Evolutionary conservation across 2,888 invertebrate genomes (phyloP).

Genomic region (Poecilobothrus nobilitatus): DNA sequence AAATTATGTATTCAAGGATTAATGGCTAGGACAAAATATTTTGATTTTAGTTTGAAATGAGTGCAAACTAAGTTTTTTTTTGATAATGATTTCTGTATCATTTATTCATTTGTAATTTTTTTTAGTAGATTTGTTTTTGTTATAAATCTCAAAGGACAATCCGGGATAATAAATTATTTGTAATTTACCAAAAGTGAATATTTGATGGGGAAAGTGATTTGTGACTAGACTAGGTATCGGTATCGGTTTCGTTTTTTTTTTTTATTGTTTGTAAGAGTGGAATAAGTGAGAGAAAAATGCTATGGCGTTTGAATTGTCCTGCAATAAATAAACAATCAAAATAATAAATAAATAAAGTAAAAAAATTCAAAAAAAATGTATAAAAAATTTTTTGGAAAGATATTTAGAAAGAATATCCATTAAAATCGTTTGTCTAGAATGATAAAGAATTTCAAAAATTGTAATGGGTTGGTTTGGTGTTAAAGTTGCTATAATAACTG

Average conservation of each 20-base stretch:
- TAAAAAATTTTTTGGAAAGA: too few species aligned
- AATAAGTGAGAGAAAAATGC: background rate
- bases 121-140: background rate
- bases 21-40: background rate
- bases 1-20: constrained; percentile 4
- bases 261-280: background rate
- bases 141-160: constrained; percentile 1
- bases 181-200: constrained; percentile 3
- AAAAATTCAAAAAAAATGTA: too few species aligned
- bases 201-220: constrained; percentile 6
- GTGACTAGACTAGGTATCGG: background rate
- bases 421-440: background rate
- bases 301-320: too few species aligned
- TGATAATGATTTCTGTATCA: background rate
- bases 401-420: background rate
- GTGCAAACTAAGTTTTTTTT: background rate
- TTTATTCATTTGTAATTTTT: background rate
- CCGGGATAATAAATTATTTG: constrained; percentile 4
- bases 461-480: background rate
- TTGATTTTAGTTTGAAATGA: background rate
- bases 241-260: background rate
- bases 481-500: background rate
- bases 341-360: too few species aligned
- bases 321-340: too few species aligned
- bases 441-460: background rate